phyloP scores from a whole-genome alignment of 2,888 invertebrate genomes.

The Leptinotarsa juncta region DNA sequence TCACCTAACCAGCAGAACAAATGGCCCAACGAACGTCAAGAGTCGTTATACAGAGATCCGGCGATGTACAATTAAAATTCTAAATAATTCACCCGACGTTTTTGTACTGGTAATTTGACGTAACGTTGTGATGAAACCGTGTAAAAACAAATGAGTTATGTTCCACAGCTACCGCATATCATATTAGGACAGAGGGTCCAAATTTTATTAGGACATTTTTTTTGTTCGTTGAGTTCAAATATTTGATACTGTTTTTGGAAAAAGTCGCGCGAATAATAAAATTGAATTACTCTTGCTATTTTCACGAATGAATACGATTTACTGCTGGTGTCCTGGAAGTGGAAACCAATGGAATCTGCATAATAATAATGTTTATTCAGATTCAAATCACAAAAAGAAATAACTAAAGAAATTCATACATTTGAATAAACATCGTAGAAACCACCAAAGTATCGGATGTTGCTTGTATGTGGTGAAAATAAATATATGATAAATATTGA shows the following conservation, averaged over 20 bases:
- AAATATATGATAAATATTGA: too few relatives aligned
- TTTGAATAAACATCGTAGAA: too few relatives aligned
- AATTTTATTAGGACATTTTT: background rate
- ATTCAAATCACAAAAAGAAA: too few relatives aligned
- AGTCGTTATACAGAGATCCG: slow-evolving; percentile 12
- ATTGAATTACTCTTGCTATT: slow-evolving; percentile 4
- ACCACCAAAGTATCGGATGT: too few relatives aligned
- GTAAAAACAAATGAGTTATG: slow-evolving; percentile 13
- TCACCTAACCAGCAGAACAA: slow-evolving; percentile 1
- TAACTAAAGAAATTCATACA: too few relatives aligned
- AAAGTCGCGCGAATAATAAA: slow-evolving; percentile 1
- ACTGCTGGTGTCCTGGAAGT: background rate
- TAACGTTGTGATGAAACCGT: slow-evolving; percentile 8
- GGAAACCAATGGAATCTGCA: too few relatives aligned
- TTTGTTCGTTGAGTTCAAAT: background rate
- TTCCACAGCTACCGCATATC: slow-evolving; percentile 8
- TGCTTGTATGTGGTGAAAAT: too few relatives aligned
- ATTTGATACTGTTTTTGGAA: slow-evolving; percentile 1
- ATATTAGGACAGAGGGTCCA: background rate
- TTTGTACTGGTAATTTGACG: slow-evolving; percentile 18
- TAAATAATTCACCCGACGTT: slow-evolving; percentile 15
- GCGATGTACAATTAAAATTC: slow-evolving; percentile 19
- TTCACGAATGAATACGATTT: background rate
- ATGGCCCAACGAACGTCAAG: slow-evolving; percentile 16
- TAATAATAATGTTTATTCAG: too few relatives aligned